phyloP scores from a whole-genome alignment of 2,797 vertebrate species.

The Oreonectes daqikongensis region DNA sequence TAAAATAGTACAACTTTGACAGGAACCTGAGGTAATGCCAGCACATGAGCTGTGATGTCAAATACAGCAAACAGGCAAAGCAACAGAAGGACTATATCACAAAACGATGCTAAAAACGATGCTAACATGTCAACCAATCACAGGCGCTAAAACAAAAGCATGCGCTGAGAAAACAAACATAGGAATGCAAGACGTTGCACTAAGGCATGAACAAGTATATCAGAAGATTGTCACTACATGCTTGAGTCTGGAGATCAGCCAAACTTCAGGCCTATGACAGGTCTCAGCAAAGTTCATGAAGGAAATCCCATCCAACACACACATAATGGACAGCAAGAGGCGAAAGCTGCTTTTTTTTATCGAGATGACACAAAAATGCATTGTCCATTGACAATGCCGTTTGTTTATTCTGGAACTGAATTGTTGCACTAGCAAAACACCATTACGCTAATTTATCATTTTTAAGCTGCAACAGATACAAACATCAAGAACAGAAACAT shows the following conservation, averaged over 20 bases:
- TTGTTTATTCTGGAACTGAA: no score
- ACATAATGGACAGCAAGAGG: neutral
- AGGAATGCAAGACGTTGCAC: constrained; percentile 25
- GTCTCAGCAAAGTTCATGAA: constrained; percentile 12
- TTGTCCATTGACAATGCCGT: no score
- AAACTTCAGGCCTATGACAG: constrained; percentile 16
- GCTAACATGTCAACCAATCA: constrained; percentile 11
- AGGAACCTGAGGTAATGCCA: neutral
- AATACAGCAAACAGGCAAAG: neutral
- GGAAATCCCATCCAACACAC: neutral
- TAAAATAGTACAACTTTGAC: neutral
- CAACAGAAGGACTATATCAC: neutral
- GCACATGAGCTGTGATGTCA: neutral
- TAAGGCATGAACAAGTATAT: neutral
- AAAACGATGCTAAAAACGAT: neutral
- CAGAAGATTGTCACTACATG: constrained; percentile 34
- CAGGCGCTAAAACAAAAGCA: constrained; percentile 18
- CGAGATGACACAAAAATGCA: constrained; percentile 14
- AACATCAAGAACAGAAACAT: neutral
- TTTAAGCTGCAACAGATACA: neutral
- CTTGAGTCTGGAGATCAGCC: constrained; percentile 15
- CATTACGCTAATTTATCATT: no score
- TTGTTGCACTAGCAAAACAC: no score
- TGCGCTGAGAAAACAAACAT: neutral
- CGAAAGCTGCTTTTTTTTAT: neutral